These are phyloP conservation scores for Apodemia mormo DNA, from an alignment of 2,888 invertebrate species.

Conservation along the genomic window DNA sequence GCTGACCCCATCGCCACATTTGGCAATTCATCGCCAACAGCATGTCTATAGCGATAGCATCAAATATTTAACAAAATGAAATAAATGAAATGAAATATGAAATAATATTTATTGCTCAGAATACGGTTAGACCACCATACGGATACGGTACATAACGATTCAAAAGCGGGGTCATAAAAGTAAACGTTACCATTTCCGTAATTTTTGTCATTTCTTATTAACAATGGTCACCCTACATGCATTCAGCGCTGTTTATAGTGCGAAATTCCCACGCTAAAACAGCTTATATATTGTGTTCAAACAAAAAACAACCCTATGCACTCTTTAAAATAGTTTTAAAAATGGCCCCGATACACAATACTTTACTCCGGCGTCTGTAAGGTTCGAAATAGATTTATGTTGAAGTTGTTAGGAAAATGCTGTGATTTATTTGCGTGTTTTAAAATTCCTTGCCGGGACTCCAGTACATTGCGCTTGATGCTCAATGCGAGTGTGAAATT, in stretches of 20 bases:
- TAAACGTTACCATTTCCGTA: not conserved
- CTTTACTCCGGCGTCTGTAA: slow-evolving; percentile 17
- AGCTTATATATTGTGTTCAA: slow-evolving; percentile 25
- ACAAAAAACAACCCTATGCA: slow-evolving; percentile 29
- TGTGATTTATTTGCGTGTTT: slow-evolving; percentile 35
- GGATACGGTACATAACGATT: not conserved
- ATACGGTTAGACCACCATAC: no score
- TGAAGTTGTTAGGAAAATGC: slow-evolving; percentile 30
- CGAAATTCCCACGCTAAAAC: slow-evolving; percentile 29
- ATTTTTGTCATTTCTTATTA: not conserved
- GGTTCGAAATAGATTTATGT: slow-evolving; percentile 19
- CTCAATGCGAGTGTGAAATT: slow-evolving; percentile 18
- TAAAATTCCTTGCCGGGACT: slow-evolving; percentile 33
- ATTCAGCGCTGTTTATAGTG: slow-evolving; percentile 23
- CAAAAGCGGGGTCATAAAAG: not conserved
- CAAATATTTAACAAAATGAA: no score
- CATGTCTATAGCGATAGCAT: no score
- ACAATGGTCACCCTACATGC: slow-evolving; percentile 18
- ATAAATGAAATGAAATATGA: no score
- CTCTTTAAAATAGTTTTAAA: slow-evolving; percentile 22
- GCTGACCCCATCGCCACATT: no score
- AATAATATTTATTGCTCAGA: no score
- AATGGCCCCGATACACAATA: slow-evolving; percentile 7
- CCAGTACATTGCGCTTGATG: slow-evolving; percentile 20
- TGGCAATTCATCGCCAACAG: no score